Conservation (phyloP, 2,797 vertebrate genomes). For the Microctenopoma stevenorrisi region DNA sequence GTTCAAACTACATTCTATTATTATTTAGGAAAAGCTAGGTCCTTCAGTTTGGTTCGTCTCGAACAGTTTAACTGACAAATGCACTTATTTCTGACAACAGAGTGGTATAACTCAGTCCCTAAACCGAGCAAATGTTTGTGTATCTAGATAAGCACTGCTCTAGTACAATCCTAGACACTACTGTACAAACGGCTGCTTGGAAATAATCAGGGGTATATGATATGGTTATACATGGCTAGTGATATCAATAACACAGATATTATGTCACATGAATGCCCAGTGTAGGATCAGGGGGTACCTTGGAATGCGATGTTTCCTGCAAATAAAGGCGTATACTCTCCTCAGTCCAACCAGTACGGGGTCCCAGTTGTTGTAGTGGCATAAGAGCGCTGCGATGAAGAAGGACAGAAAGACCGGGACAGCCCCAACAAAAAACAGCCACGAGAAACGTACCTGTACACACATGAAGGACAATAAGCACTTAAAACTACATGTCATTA, state of each 20-base stretch:
- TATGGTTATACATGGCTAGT: no score
- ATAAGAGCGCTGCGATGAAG: conserved; percentile 91
- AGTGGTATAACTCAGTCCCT: neutral
- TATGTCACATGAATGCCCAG: neutral
- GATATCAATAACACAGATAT: no score
- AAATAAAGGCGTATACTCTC: conserved; percentile 92
- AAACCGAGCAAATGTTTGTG: no score
- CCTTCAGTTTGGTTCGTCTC: neutral
- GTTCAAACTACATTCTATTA: no score
- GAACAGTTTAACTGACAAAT: neutral
- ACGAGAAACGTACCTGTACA: conserved; percentile 92
- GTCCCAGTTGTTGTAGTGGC: conserved; percentile 99
- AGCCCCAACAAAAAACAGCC: conserved; percentile 95
- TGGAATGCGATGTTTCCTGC: conserved; percentile 91
- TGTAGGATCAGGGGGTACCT: conserved; percentile 78
- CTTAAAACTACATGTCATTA: neutral
- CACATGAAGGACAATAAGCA: neutral
- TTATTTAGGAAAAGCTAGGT: no score
- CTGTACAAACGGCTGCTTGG: neutral
- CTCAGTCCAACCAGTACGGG: conserved; percentile 94
- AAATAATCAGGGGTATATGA: no score
- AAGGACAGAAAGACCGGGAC: conserved; percentile 96
- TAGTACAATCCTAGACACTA: neutral
- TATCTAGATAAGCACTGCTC: no score
- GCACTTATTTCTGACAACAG: neutral